A percentile compares a stretch with the other conserved stretches of the same genome.
Evolutionary conservation across 2,113 vertebrate species (phyloP).

Genomic region (Takifugu flavidus): DNA sequence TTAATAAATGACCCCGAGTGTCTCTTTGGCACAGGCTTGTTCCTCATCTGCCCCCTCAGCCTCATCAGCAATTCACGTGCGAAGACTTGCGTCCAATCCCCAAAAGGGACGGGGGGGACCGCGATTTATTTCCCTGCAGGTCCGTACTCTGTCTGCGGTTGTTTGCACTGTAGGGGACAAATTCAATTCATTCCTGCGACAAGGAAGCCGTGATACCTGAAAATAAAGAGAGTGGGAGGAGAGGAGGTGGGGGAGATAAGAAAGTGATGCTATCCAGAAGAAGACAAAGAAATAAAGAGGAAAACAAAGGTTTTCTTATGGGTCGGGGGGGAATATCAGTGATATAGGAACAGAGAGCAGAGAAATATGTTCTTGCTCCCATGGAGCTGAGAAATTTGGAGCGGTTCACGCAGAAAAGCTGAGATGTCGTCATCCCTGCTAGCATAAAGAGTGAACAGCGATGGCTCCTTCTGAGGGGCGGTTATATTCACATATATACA

Average conservation of each 20-base stretch:
- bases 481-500: no score
- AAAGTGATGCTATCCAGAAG: constrained; percentile 63
- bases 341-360: constrained; percentile 14
- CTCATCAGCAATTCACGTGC: constrained; percentile 70
- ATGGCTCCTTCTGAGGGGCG: no score
- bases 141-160: constrained; percentile 95
- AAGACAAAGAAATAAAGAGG: constrained; percentile 81
- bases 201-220: constrained; percentile 88
- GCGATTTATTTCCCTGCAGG: constrained; percentile 98
- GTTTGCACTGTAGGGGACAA: constrained; percentile 98
- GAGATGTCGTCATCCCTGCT: no score
- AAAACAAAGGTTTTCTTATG: constrained; percentile 71
- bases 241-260: constrained; percentile 27
- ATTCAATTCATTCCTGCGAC: constrained; percentile 99
- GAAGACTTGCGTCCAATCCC: constrained; percentile 81
- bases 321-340: constrained; percentile 44
- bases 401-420: no score
- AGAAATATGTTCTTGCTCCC: constrained; percentile 7
- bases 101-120: constrained; percentile 71
- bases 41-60: constrained; percentile 79
- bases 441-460: no score
- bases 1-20: constrained; percentile 94
- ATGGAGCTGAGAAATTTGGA: no score
- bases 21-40: constrained; percentile 87
- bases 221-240: constrained; percentile 49